Percentiles rank a stretch among this genome's conserved stretches.
These are phyloP conservation scores for Mergus octosetaceus DNA, from an alignment of 2,797 vertebrate genomes.

Conservation along the genomic window DNA sequence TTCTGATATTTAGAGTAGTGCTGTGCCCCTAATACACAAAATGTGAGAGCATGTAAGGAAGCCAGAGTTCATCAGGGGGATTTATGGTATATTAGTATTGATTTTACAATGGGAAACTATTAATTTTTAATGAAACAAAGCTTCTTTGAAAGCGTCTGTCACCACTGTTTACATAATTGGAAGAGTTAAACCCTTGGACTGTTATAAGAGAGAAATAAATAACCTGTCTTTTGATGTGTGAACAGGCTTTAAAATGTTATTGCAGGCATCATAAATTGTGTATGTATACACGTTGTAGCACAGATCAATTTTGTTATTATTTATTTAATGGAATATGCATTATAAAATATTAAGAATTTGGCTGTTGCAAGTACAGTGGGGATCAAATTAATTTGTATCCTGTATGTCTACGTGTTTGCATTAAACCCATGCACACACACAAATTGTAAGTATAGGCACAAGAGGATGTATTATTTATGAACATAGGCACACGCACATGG, in stretches of 20 bases:
- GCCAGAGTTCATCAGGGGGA: constrained; percentile 16
- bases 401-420: neutral
- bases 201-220: constrained; percentile 66
- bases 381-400: constrained; percentile 20
- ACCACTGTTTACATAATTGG: constrained; percentile 61
- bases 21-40: constrained; percentile 62
- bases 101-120: constrained; percentile 35
- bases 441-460: neutral
- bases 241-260: constrained; percentile 61
- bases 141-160: constrained; percentile 31
- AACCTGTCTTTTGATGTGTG: constrained; percentile 45
- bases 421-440: neutral
- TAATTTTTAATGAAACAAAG: constrained; percentile 41
- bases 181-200: constrained; percentile 46
- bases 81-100: constrained; percentile 33
- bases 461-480: constrained; percentile 14
- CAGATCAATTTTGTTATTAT: constrained; percentile 44
- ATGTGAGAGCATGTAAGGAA: constrained; percentile 63
- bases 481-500: neutral
- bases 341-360: constrained; percentile 56
- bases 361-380: constrained; percentile 1
- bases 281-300: constrained; percentile 23
- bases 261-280: constrained; percentile 36
- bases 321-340: constrained; percentile 49
- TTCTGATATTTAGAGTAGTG: constrained; percentile 62